These are phyloP conservation scores for Oreochromis niloticus DNA, from an alignment of 2,113 vertebrate species.

Conservation along the genomic window DNA sequence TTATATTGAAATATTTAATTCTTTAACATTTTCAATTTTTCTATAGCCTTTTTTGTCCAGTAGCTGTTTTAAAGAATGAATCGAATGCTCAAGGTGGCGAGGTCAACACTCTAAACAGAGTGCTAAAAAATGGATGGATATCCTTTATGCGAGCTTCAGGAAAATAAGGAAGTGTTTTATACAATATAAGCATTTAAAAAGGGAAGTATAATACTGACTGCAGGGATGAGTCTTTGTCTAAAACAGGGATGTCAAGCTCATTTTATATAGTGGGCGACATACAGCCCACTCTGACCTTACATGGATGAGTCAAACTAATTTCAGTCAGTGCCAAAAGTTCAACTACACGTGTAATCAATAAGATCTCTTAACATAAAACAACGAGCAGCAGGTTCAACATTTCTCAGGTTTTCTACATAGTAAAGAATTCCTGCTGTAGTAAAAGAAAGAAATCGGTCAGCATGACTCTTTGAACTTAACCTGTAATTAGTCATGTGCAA, in stretches of 20 bases:
- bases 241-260: neutral
- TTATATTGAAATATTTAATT: neutral
- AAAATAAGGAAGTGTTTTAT: neutral
- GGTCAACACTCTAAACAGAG: neutral
- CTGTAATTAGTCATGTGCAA: neutral
- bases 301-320: neutral
- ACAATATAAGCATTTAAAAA: neutral
- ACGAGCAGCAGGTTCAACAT: neutral
- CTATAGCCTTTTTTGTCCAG: neutral
- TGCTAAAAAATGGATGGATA: neutral
- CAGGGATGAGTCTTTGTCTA: neutral
- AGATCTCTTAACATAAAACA: neutral
- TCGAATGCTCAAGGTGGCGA: accelerated
- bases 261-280: neutral
- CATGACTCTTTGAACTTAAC: neutral
- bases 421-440: neutral
- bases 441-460: neutral
- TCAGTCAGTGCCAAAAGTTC: neutral
- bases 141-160: neutral
- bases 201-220: accelerated
- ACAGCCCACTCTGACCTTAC: neutral
- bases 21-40: neutral
- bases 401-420: neutral
- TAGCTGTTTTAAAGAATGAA: neutral
- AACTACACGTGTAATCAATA: neutral